These are phyloP conservation scores for Craseonycteris thonglongyai DNA, from an alignment of 2,113 vertebrate species.

Conservation along the genomic window DNA sequence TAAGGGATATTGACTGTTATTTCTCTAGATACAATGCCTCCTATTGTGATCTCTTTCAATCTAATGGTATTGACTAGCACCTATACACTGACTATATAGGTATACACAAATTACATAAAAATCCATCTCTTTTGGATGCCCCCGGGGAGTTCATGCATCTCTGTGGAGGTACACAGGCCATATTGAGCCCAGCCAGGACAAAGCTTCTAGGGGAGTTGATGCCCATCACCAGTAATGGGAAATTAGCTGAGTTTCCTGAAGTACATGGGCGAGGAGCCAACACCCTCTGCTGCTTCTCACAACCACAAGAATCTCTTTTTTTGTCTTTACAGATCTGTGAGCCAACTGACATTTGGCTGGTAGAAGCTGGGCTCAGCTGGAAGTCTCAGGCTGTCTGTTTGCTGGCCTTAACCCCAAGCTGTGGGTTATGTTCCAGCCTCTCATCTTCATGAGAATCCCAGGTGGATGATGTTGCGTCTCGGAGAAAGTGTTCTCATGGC, in stretches of 20 bases:
- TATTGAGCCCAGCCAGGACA: fast-evolving
- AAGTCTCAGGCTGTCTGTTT: neutral
- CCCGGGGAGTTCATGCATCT: neutral
- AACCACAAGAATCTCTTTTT: neutral
- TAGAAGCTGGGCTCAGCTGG: neutral
- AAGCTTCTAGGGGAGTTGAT: neutral
- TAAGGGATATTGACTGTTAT: neutral
- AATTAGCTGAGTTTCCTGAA: neutral
- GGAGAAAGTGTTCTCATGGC: fast-evolving
- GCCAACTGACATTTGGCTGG: too few relatives aligned
- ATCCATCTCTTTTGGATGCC: neutral
- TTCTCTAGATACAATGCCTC: neutral
- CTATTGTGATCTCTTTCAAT: neutral
- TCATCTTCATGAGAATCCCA: neutral
- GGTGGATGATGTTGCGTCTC: fast-evolving
- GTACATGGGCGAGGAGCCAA: fast-evolving
- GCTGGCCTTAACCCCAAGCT: neutral
- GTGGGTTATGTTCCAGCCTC: neutral
- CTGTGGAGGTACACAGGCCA: neutral
- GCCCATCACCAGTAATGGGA: neutral
- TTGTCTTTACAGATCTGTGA: neutral
- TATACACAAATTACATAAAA: neutral
- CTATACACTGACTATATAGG: neutral
- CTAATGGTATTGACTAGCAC: neutral
- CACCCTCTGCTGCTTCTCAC: neutral